These are phyloP conservation scores for Tetragonula clypearis DNA, from an alignment of 1,140 invertebrate genomes.

Conservation along the genomic window DNA sequence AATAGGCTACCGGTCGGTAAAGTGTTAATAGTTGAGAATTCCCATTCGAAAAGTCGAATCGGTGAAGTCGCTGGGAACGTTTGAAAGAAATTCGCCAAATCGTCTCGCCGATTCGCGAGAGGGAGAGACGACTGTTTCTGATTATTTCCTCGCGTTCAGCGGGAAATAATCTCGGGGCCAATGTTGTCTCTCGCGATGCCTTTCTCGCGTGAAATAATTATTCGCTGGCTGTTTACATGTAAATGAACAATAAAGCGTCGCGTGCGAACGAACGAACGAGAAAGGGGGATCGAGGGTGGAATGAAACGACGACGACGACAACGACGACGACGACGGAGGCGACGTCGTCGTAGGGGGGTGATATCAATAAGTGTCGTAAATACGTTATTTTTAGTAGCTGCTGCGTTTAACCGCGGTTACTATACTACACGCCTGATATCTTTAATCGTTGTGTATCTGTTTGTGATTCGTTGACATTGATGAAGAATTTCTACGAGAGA, in stretches of 20 bases:
- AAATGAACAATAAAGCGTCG: neutral
- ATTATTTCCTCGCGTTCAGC: neutral
- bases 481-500: conserved; percentile 39
- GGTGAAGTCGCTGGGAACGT: too few species aligned
- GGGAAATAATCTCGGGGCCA: neutral
- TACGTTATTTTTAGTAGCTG: conserved; percentile 67
- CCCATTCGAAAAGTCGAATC: too few species aligned
- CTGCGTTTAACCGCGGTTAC: conserved; percentile 49
- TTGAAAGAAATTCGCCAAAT: neutral
- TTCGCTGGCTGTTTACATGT: neutral
- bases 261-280: too few species aligned
- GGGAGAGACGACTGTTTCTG: neutral
- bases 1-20: too few species aligned
- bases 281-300: conserved; percentile 6
- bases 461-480: conserved; percentile 57
- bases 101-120: neutral
- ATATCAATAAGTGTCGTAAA: conserved; percentile 66
- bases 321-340: neutral
- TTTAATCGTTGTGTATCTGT: conserved; percentile 57
- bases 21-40: too few species aligned
- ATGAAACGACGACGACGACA: neutral
- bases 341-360: conserved; percentile 3
- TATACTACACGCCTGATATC: conserved; percentile 50
- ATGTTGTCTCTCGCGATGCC: neutral
- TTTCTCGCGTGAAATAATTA: conserved; percentile 12